phyloP scores from a whole-genome alignment of 1,140 invertebrate species.

The Aphaenogaster rudis region DNA sequence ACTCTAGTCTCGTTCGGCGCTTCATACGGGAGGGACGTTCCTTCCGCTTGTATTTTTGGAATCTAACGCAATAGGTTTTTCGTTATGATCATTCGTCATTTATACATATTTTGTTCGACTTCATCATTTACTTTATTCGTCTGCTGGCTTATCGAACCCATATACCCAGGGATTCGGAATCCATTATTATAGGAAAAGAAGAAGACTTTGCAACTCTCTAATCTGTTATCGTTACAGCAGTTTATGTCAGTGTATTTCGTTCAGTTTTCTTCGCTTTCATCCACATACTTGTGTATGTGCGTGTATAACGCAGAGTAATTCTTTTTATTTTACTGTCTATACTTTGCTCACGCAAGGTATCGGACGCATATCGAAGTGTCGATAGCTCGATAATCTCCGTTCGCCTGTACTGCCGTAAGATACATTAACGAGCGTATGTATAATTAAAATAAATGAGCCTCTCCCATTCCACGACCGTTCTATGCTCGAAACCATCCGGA shows the following conservation, averaged over 20 bases:
- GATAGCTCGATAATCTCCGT: conserved; percentile 60
- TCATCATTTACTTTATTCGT: too few species aligned
- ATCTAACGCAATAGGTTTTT: too few species aligned
- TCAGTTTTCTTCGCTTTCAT: background rate
- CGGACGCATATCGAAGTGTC: background rate
- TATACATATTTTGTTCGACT: too few species aligned
- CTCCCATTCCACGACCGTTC: background rate
- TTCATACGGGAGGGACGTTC: too few species aligned
- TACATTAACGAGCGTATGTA: conserved; percentile 67
- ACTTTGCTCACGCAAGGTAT: conserved; percentile 41
- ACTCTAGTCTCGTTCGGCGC: too few species aligned
- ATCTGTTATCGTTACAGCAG: conserved; percentile 41
- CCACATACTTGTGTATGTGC: background rate
- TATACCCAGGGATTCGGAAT: too few species aligned
- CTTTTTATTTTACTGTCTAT: background rate
- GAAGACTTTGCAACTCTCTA: background rate
- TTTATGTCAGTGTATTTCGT: conserved; percentile 13
- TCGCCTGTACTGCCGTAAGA: conserved; percentile 15
- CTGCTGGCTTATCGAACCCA: too few species aligned
- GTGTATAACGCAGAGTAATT: conserved; percentile 38
- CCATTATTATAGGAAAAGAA: too few species aligned
- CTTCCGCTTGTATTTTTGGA: too few species aligned
- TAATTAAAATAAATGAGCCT: conserved; percentile 74
- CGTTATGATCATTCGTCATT: too few species aligned
- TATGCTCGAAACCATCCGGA: conserved; percentile 62